Evolutionary conservation across 2,113 vertebrate species (phyloP).

Genomic region (Xenopus laevis): DNA sequence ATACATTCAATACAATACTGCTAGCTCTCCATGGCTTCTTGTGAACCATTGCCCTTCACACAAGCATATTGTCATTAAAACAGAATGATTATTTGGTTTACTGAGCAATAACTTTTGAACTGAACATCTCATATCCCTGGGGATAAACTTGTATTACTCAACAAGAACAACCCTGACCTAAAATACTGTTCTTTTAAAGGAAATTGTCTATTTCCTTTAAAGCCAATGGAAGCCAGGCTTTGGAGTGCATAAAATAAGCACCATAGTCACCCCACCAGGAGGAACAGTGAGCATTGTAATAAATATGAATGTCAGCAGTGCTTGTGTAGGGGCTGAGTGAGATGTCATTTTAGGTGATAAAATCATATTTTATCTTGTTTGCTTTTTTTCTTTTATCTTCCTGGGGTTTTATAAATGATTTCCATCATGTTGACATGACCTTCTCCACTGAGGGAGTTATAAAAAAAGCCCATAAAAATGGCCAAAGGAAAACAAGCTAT

Average conservation of each 20-base stretch:
- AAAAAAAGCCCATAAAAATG: conserved; percentile 7
- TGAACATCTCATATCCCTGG: too few species aligned
- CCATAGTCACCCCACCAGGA: conserved; percentile 4
- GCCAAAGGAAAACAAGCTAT: conserved; percentile 16
- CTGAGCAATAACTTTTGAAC: too few species aligned
- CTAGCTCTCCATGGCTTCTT: too few species aligned
- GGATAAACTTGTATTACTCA: too few species aligned
- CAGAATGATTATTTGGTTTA: too few species aligned
- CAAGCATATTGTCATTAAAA: too few species aligned
- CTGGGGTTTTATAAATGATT: not conserved
- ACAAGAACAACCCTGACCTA: too few species aligned
- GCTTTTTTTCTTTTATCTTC: not conserved
- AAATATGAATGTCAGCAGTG: too few species aligned
- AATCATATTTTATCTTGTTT: not conserved
- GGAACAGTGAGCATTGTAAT: not conserved
- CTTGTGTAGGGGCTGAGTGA: too few species aligned
- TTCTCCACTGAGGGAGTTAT: not conserved
- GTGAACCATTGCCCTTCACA: too few species aligned
- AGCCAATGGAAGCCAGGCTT: not conserved
- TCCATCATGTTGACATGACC: not conserved
- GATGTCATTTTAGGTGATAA: conserved; percentile 1
- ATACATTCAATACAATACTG: too few species aligned
- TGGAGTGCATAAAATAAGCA: not conserved
- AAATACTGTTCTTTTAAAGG: not conserved
- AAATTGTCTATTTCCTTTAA: not conserved